Evolutionary conservation across 2,888 invertebrate genomes (phyloP).

Genomic region (Chalcis sispes): DNA sequence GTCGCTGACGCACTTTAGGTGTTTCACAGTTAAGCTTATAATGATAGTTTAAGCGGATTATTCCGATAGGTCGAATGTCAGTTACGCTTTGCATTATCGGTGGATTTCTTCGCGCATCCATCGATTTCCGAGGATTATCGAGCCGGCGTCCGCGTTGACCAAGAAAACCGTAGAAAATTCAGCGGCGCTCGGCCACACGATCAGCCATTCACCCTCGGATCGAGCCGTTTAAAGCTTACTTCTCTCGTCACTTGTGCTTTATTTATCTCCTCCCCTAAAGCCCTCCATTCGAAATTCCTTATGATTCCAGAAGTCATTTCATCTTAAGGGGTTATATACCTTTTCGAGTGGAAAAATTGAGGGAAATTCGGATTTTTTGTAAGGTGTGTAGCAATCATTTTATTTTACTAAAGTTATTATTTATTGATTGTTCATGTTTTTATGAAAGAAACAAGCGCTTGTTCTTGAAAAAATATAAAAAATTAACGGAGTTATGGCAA

Average conservation of each 20-base stretch:
- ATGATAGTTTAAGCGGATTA: constrained; percentile 73
- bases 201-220: constrained; percentile 43
- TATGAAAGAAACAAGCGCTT: too few relatives aligned
- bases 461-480: too few relatives aligned
- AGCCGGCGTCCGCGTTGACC: background rate
- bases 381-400: too few relatives aligned
- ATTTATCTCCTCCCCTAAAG: constrained; percentile 22
- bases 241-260: constrained; percentile 29
- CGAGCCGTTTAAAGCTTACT: constrained; percentile 46
- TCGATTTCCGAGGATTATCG: constrained; percentile 55
- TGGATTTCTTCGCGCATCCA: constrained; percentile 55
- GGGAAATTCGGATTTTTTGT: too few relatives aligned
- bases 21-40: constrained; percentile 70
- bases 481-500: too few relatives aligned
- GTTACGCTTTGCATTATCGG: constrained; percentile 65
- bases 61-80: constrained; percentile 71
- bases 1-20: constrained; percentile 67
- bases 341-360: too few relatives aligned
- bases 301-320: too few relatives aligned
- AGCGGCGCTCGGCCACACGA: constrained; percentile 16
- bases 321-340: too few relatives aligned
- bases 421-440: too few relatives aligned
- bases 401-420: too few relatives aligned
- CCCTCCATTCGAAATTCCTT: too few relatives aligned
- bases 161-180: constrained; percentile 43